Evolutionary conservation across 2,797 vertebrate genomes (phyloP).

Genomic region (Amniataba percoides): DNA sequence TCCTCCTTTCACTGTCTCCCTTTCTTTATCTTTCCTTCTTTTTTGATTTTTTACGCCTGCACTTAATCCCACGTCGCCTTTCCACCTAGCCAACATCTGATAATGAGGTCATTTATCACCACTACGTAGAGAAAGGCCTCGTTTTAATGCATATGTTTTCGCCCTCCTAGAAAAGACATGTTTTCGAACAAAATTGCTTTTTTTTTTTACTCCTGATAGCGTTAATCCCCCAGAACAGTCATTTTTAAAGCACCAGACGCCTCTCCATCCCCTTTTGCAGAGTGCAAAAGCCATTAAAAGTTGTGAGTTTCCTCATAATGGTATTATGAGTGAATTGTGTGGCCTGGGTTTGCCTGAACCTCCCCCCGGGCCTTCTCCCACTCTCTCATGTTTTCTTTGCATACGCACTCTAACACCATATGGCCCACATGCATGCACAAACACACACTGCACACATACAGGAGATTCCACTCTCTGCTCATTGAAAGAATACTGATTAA

Average conservation of each 20-base stretch:
- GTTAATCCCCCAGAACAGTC: constrained; percentile 82
- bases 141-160: constrained; percentile 71
- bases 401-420: constrained; percentile 10
- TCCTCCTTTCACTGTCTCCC: background rate
- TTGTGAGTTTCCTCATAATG: constrained; percentile 75
- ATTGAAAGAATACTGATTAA: background rate
- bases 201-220: constrained; percentile 73
- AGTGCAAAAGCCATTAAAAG: constrained; percentile 85
- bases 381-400: constrained; percentile 39
- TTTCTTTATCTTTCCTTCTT: constrained; percentile 17
- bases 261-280: constrained; percentile 49
- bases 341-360: constrained; percentile 41
- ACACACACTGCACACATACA: background rate
- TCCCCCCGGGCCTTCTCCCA: constrained; percentile 51
- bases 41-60: constrained; percentile 42
- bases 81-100: constrained; percentile 63
- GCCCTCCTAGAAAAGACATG: constrained; percentile 66
- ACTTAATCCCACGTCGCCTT: constrained; percentile 69
- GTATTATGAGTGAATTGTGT: constrained; percentile 70
- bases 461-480: background rate
- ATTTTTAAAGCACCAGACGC: constrained; percentile 63
- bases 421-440: constrained; percentile 12
- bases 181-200: constrained; percentile 81
- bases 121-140: constrained; percentile 55
- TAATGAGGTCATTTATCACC: constrained; percentile 81